phyloP scores from a whole-genome alignment of 2,888 invertebrate species.

The Tenthredo scrophulariae region DNA sequence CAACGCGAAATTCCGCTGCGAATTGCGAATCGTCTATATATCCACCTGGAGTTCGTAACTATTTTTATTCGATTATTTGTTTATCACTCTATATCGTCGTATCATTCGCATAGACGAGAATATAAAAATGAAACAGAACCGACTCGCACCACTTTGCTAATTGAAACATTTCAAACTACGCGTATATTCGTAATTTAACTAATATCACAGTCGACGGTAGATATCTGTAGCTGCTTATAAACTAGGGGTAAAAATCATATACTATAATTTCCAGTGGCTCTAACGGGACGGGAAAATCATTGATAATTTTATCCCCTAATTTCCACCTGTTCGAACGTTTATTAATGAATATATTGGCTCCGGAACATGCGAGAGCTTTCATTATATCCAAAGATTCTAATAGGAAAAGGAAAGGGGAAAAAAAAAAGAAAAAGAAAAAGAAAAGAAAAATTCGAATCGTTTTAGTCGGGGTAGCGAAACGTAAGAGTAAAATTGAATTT shows the following conservation, averaged over 20 bases:
- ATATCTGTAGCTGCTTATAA: neutral
- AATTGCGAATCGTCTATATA: neutral
- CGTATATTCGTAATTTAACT: neutral
- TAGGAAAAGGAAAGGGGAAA: too few species aligned
- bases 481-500: neutral
- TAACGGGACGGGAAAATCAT: neutral
- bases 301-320: neutral
- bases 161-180: conserved; percentile 10
- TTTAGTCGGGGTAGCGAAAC: neutral
- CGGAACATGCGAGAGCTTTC: neutral
- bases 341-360: neutral
- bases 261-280: neutral
- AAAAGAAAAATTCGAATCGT: neutral
- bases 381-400: neutral
- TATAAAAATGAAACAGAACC: too few species aligned
- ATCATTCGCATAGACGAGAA: neutral
- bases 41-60: neutral
- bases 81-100: neutral
- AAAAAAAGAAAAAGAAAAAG: neutral
- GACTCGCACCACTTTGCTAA: neutral
- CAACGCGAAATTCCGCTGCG: neutral
- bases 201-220: neutral
- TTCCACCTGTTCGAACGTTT: neutral
- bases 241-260: neutral
- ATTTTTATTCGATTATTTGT: neutral